Conservation (phyloP, 2,113 vertebrate species). For the Telmatochromis bifrenatus region DNA sequence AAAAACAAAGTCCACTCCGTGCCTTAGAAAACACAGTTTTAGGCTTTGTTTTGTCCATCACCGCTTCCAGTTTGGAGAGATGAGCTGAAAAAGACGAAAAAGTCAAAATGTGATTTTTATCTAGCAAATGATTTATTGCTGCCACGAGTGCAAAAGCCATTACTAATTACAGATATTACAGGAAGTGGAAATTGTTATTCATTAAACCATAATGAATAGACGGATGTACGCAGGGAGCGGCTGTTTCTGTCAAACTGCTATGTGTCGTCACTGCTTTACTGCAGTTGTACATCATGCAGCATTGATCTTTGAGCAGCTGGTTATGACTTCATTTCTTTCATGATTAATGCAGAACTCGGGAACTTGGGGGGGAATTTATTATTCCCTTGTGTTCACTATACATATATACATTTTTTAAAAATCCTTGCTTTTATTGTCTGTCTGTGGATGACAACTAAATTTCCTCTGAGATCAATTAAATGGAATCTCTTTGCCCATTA, state of each 20-base stretch:
- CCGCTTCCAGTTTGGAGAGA: background rate
- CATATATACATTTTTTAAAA: background rate
- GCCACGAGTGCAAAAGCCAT: background rate
- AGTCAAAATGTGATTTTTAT: background rate
- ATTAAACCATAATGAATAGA: background rate
- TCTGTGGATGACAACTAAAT: background rate
- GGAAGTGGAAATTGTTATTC: background rate
- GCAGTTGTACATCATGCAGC: background rate
- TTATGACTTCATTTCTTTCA: background rate
- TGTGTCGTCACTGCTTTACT: background rate
- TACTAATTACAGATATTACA: background rate
- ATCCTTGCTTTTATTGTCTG: background rate
- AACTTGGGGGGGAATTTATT: background rate
- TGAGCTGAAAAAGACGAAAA: background rate
- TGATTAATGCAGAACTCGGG: background rate
- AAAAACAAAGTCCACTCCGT: background rate
- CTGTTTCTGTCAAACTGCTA: background rate
- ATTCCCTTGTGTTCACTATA: background rate
- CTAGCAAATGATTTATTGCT: background rate
- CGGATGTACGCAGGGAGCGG: background rate
- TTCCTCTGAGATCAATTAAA: constrained; percentile 45
- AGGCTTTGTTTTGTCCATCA: background rate
- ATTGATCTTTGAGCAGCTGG: background rate
- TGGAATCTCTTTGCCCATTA: constrained; percentile 29
- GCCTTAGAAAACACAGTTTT: background rate